These are phyloP conservation scores for Lacanobia wlatinum DNA, from an alignment of 2,888 invertebrate species.

Conservation along the genomic window DNA sequence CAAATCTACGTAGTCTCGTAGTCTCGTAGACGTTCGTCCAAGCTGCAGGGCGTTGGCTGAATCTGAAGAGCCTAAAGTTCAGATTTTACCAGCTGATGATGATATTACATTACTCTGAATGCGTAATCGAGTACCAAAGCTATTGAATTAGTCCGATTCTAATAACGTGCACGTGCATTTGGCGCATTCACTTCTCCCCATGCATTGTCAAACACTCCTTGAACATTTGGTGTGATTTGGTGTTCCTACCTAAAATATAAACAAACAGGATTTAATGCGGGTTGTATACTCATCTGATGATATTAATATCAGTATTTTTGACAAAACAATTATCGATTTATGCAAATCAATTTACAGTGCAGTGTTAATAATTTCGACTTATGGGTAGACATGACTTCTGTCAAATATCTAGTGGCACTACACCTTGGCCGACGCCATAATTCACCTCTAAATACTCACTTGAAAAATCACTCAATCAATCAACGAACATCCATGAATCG, in stretches of 20 bases:
- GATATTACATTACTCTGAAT: slow-evolving; percentile 39
- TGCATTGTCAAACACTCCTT: slow-evolving; percentile 36
- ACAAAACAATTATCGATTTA: not conserved
- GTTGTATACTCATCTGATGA: slow-evolving; percentile 20
- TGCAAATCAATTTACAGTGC: not conserved
- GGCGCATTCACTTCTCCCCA: slow-evolving; percentile 51
- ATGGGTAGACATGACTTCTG: not conserved
- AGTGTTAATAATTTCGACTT: slow-evolving; percentile 9
- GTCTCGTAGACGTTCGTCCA: not conserved
- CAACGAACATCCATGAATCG: slow-evolving; percentile 41
- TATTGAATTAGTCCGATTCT: slow-evolving; percentile 40
- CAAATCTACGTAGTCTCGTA: not conserved
- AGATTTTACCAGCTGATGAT: slow-evolving; percentile 14
- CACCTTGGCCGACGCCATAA: not conserved
- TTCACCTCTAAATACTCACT: slow-evolving; percentile 4
- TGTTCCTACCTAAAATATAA: slow-evolving; percentile 25
- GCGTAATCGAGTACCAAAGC: slow-evolving; percentile 36
- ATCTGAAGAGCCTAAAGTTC: not conserved
- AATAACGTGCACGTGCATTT: slow-evolving; percentile 63
- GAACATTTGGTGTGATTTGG: slow-evolving; percentile 33
- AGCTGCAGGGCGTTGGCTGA: not conserved
- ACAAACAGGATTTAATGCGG: slow-evolving; percentile 47
- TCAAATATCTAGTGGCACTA: not conserved
- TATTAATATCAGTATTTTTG: not conserved
- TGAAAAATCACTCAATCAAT: slow-evolving; percentile 42